Evolutionary conservation across 1,140 invertebrate species (phyloP).

Genomic region (Drosophila takahashii): DNA sequence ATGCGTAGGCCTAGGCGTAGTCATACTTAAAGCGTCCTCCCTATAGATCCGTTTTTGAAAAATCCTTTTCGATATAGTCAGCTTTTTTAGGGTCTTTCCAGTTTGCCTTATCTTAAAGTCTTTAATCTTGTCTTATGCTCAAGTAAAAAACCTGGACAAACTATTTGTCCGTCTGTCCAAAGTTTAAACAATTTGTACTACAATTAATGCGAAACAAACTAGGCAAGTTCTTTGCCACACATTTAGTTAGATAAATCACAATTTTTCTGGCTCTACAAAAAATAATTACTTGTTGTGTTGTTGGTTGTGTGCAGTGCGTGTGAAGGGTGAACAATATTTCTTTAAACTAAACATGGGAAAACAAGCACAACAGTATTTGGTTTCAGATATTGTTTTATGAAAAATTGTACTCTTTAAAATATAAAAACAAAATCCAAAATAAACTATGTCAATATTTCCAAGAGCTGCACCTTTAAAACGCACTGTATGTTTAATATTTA

Average conservation of each 20-base stretch:
- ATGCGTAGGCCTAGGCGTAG: constrained; percentile 10
- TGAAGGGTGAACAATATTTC: neutral
- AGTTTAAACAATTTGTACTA: constrained; percentile 15
- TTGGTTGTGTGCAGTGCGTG: constrained; percentile 10
- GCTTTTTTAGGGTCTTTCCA: constrained; percentile 28
- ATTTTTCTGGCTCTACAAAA: neutral
- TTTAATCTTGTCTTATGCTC: constrained; percentile 19
- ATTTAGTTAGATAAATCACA: neutral
- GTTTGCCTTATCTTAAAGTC: constrained; percentile 39
- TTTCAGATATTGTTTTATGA: too few relatives aligned
- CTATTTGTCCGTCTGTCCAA: constrained; percentile 5
- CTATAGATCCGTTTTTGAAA: neutral
- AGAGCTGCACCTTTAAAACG: neutral
- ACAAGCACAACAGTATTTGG: too few relatives aligned
- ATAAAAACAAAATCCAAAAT: too few relatives aligned
- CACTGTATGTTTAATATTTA: neutral
- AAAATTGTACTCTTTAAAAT: too few relatives aligned
- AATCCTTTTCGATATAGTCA: neutral
- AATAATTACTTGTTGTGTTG: neutral
- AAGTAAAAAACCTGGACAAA: constrained; percentile 9
- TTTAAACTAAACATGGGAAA: neutral
- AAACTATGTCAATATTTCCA: neutral
- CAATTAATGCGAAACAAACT: neutral
- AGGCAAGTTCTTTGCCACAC: constrained; percentile 1
- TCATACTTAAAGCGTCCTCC: neutral